Percentiles rank a stretch among this genome's conserved stretches.
phyloP scores from a whole-genome alignment of 2,113 vertebrate species.

The Bubo bubo region DNA sequence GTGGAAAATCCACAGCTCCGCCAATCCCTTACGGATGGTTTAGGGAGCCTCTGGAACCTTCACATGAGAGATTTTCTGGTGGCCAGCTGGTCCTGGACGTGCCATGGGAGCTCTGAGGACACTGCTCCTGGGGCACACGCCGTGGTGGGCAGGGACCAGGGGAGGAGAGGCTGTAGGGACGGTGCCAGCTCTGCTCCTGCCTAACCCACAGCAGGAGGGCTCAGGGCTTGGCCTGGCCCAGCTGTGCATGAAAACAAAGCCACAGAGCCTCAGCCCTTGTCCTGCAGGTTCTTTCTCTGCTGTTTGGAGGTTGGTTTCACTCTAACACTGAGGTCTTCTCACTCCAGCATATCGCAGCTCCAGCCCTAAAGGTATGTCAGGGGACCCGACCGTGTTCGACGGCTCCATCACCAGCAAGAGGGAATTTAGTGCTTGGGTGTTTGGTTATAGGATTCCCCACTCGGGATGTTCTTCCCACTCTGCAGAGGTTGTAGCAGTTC shows the following conservation, averaged over 20 bases:
- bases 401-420: neutral
- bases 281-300: neutral
- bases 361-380: fast-evolving
- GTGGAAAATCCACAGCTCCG: neutral
- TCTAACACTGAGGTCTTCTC: neutral
- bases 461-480: neutral
- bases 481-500: neutral
- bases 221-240: neutral
- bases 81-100: neutral
- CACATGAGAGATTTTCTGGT: neutral
- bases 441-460: neutral
- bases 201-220: neutral
- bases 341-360: neutral
- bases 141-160: neutral
- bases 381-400: fast-evolving
- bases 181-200: neutral
- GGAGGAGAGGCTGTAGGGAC: neutral
- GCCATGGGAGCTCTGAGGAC: neutral
- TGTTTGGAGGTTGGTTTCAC: neutral
- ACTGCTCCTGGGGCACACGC: fast-evolving
- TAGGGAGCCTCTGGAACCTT: neutral
- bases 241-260: neutral
- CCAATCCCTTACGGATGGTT: neutral
- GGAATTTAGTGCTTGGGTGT: fast-evolving
- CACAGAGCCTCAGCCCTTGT: neutral